A percentile compares a stretch with the other conserved stretches of the same genome.
Conservation (phyloP, 23 tunicate species). For the Styela plicata region DNA sequence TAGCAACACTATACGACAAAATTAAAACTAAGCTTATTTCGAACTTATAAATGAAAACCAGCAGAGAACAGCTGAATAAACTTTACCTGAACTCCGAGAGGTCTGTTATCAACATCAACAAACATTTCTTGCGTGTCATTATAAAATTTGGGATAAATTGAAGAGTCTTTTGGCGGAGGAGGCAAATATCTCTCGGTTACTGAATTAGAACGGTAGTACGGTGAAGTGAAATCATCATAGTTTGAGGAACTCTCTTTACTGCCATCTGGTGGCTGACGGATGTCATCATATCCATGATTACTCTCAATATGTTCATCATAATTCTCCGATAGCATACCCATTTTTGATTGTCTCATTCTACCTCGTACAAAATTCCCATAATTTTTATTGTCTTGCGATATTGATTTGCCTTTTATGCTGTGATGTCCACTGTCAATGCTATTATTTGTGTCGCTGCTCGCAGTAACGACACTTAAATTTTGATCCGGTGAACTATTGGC, state of each 20-base stretch:
- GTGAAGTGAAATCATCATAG: background rate
- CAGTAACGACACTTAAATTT: constrained; percentile 3
- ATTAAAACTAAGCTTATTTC: too few relatives aligned
- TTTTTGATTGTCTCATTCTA: constrained; percentile 2
- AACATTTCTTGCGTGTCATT: constrained; percentile 66
- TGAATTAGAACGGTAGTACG: background rate
- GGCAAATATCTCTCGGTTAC: background rate
- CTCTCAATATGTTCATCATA: background rate
- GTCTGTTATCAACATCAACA: constrained; percentile 46
- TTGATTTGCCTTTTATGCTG: background rate
- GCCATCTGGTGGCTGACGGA: constrained; percentile 7
- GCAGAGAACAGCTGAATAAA: background rate
- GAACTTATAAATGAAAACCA: too few relatives aligned
- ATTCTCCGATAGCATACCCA: constrained; percentile 25
- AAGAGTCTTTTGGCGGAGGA: constrained; percentile 19
- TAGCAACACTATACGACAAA: too few relatives aligned
- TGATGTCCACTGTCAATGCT: background rate
- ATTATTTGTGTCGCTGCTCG: constrained; percentile 3
- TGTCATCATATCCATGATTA: background rate
- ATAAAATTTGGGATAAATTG: constrained; percentile 56
- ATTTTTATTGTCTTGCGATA: background rate
- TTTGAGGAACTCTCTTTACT: background rate
- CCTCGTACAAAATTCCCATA: constrained; percentile 25
- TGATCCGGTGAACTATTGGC: background rate
- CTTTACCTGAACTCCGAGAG: constrained; percentile 52